These are phyloP conservation scores for Ernsta delagoae DNA, from an alignment of 2,888 invertebrate species.

Conservation along the genomic window DNA sequence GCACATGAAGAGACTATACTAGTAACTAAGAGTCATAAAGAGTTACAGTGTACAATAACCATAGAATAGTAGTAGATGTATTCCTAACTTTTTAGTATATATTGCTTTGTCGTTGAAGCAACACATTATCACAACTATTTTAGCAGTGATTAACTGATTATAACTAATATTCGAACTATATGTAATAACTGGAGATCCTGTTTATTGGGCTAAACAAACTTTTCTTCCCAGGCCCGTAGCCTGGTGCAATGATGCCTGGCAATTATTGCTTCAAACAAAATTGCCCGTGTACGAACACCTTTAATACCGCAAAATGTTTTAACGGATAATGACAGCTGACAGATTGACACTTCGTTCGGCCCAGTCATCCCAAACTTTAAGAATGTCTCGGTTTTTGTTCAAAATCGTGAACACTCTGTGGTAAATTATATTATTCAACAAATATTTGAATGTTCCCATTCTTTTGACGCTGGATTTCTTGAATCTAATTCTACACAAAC, in stretches of 20 bases:
- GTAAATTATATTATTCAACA: not conserved
- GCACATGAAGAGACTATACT: no score
- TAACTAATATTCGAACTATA: no score
- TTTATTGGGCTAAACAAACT: no score
- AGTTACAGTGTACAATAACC: no score
- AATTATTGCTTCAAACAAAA: not conserved
- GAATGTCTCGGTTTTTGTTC: conserved; percentile 7
- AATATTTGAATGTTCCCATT: not conserved
- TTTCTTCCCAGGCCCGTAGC: no score
- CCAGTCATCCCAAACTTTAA: not conserved
- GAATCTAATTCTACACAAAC: not conserved
- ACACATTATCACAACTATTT: no score
- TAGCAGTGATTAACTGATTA: no score
- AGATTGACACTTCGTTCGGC: conserved; percentile 13
- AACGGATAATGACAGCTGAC: conserved; percentile 23
- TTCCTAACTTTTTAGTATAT: no score
- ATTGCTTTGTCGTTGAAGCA: no score
- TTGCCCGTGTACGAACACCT: not conserved
- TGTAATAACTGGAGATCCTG: no score
- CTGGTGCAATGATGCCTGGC: not conserved
- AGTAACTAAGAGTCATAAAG: no score
- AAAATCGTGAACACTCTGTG: not conserved
- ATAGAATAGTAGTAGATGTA: no score
- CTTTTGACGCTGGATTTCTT: not conserved
- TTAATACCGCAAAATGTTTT: not conserved